Conservation (phyloP, 2,888 invertebrate genomes). For the Cabera pusaria region DNA sequence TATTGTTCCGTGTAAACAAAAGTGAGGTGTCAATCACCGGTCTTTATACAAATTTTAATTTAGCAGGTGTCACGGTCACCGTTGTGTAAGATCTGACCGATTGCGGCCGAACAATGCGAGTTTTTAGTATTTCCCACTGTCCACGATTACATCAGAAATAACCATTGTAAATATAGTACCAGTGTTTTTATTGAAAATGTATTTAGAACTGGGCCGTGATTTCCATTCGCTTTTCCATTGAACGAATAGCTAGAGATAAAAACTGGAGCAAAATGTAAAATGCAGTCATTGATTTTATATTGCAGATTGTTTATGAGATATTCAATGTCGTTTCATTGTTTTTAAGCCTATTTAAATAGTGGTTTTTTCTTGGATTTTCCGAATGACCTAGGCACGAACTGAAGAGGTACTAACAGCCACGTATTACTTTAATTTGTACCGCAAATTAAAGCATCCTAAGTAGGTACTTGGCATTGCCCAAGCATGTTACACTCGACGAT, state of each 20-base stretch:
- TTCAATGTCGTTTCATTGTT: conserved; percentile 7
- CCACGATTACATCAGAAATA: conserved; percentile 20
- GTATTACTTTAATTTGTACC: too few relatives aligned
- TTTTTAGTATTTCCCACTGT: conserved; percentile 19
- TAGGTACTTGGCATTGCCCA: too few relatives aligned
- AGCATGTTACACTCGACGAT: too few relatives aligned
- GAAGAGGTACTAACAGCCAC: too few relatives aligned
- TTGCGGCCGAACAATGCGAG: conserved; percentile 18
- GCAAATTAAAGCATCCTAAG: too few relatives aligned
- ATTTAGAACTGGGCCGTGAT: conserved; percentile 6
- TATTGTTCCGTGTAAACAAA: conserved; percentile 4
- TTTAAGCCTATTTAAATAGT: too few relatives aligned
- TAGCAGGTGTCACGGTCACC: conserved; percentile 25
- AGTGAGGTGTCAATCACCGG: conserved; percentile 17
- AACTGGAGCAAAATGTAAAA: conserved; percentile 16
- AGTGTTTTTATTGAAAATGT: conserved; percentile 5
- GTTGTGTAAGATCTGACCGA: conserved; percentile 31
- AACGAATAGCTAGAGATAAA: conserved; percentile 12
- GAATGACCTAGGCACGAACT: conserved; percentile 22
- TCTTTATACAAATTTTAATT: conserved; percentile 3
- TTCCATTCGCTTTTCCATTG: conserved; percentile 8
- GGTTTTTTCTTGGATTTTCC: too few relatives aligned
- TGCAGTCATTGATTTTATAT: conserved; percentile 8
- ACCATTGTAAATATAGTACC: conserved; percentile 5
- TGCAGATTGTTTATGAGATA: too few relatives aligned